These are phyloP conservation scores for Coccyzus lansbergi DNA, from an alignment of 2,797 vertebrate genomes.

Conservation along the genomic window DNA sequence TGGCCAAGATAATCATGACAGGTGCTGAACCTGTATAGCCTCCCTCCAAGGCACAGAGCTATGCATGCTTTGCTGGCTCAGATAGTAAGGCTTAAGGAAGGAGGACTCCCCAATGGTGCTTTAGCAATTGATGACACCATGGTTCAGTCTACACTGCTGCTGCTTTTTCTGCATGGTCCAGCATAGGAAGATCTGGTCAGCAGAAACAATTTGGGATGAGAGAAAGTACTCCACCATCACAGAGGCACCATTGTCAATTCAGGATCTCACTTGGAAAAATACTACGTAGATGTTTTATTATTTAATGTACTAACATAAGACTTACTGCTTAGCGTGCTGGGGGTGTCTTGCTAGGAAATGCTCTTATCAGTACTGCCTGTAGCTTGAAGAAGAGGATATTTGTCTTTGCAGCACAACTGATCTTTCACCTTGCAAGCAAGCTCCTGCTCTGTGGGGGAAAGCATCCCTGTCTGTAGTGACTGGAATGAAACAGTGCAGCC, in stretches of 20 bases:
- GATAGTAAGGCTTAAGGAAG: not conserved
- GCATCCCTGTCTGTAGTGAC: not conserved
- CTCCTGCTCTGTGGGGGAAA: not conserved
- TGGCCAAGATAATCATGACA: not conserved
- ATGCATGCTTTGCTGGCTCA: not conserved
- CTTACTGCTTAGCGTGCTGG: not conserved
- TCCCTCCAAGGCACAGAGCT: not conserved
- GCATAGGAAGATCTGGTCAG: not conserved
- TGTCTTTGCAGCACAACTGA: not conserved
- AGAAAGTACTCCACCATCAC: not conserved
- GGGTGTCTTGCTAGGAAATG: not conserved
- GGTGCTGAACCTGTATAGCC: not conserved
- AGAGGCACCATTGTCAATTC: not conserved
- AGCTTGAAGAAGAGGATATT: not conserved
- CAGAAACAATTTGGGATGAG: not conserved
- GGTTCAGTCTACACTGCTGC: not conserved
- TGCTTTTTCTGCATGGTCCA: not conserved
- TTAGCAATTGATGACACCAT: fast-evolving
- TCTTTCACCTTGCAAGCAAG: not conserved
- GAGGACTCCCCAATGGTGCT: not conserved
- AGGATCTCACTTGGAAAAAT: not conserved
- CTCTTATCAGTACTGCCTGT: not conserved
- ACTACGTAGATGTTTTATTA: not conserved
- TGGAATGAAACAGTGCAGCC: fast-evolving
- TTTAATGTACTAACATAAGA: not conserved